Evolutionary conservation across 1,140 invertebrate genomes (phyloP).

Genomic region (Neodiprion fabricii): DNA sequence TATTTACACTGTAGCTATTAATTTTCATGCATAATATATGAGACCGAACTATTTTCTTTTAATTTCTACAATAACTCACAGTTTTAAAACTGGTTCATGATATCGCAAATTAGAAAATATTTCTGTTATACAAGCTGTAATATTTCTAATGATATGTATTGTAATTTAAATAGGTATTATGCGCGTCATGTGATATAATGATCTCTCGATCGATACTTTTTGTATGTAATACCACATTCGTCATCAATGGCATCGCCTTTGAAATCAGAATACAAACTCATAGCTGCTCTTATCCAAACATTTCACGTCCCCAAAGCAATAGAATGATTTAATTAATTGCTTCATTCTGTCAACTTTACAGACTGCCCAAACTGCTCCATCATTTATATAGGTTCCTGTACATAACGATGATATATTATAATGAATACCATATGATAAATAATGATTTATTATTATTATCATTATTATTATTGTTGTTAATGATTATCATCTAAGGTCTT

Average conservation of each 20-base stretch:
- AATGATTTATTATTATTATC: conserved; percentile 12
- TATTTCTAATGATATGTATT: not conserved
- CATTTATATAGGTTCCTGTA: conserved; percentile 47
- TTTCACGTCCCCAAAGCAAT: not conserved
- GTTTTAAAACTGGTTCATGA: too few species aligned
- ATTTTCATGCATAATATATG: not conserved
- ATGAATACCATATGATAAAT: conserved; percentile 35
- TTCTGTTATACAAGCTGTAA: not conserved
- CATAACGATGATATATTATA: conserved; percentile 33
- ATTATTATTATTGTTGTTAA: conserved; percentile 25
- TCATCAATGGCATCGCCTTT: too few species aligned
- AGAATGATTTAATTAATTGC: conserved; percentile 38
- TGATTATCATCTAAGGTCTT: conserved; percentile 31
- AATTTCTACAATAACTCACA: too few species aligned
- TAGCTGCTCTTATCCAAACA: not conserved
- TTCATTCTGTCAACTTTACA: conserved; percentile 50
- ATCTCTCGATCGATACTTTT: not conserved
- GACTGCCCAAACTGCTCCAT: conserved; percentile 33
- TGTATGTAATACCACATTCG: not conserved
- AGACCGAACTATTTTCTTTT: not conserved
- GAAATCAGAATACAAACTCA: not conserved
- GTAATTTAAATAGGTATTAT: not conserved
- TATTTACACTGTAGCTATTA: not conserved
- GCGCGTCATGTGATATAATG: conserved; percentile 4
- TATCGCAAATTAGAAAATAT: too few species aligned